These are phyloP conservation scores for Meda fulgida DNA, from an alignment of 2,797 vertebrate species.

Conservation along the genomic window DNA sequence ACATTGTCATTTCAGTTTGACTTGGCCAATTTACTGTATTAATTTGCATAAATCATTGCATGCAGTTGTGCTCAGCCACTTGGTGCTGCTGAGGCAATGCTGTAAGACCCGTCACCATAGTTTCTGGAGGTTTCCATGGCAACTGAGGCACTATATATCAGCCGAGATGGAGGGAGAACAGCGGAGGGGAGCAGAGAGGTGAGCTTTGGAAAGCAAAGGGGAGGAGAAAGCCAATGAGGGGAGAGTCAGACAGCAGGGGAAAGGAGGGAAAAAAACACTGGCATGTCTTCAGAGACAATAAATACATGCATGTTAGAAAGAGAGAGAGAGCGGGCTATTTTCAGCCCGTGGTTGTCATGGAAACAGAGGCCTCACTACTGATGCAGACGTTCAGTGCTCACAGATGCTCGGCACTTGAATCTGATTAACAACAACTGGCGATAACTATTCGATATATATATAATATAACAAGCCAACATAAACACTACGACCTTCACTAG, in stretches of 20 bases:
- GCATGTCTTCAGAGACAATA: constrained; percentile 47
- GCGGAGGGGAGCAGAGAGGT: constrained; percentile 41
- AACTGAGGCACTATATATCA: constrained; percentile 57
- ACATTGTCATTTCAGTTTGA: constrained; percentile 7
- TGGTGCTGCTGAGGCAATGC: constrained; percentile 46
- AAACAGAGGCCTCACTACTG: constrained; percentile 84
- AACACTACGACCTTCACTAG: not conserved
- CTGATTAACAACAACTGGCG: constrained; percentile 43
- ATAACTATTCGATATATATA: constrained; percentile 11
- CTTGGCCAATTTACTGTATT: constrained; percentile 42
- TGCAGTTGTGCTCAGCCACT: constrained; percentile 34
- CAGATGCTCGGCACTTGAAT: constrained; percentile 75
- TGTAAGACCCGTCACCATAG: constrained; percentile 59
- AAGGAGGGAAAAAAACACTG: constrained; percentile 45
- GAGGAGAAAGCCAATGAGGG: constrained; percentile 39
- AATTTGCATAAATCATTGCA: constrained; percentile 47
- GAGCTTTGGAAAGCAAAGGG: constrained; percentile 30
- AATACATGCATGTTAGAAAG: constrained; percentile 51
- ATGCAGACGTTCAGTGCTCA: constrained; percentile 81
- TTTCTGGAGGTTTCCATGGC: constrained; percentile 60
- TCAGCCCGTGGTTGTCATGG: constrained; percentile 81
- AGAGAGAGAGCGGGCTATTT: constrained; percentile 74
- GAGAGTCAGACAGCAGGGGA: constrained; percentile 41
- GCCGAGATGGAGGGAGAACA: constrained; percentile 36
- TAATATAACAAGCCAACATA: not conserved